Conservation (phyloP, 2,113 vertebrate species). For the Scomber colias region DNA sequence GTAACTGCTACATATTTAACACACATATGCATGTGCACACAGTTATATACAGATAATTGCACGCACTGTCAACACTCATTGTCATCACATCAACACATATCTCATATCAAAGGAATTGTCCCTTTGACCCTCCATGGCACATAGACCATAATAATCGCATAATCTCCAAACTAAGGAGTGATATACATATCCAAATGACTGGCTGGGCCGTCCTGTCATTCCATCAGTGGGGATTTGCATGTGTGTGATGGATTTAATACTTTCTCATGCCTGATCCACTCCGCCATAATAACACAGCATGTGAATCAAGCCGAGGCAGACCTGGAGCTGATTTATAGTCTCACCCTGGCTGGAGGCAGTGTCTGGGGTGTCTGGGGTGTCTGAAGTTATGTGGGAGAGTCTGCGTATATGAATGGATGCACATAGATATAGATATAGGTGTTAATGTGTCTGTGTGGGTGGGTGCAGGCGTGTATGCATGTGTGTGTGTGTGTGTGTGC, state of each 20-base stretch:
- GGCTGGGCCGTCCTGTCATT: constrained; percentile 81
- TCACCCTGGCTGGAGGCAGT: constrained; percentile 71
- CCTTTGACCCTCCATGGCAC: constrained; percentile 70
- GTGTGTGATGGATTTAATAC: constrained; percentile 94
- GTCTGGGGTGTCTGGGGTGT: constrained; percentile 63
- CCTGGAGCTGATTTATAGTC: constrained; percentile 91
- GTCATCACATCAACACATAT: constrained; percentile 67
- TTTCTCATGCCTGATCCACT: constrained; percentile 90
- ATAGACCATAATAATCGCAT: constrained; percentile 76
- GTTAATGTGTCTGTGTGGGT: constrained; percentile 62
- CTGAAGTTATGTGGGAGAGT: constrained; percentile 64
- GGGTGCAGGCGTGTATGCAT: constrained; percentile 29
- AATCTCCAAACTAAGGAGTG: constrained; percentile 82
- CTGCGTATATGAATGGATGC: constrained; percentile 62
- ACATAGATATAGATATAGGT: constrained; percentile 69
- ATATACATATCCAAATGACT: constrained; percentile 93
- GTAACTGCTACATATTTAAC: constrained; percentile 44
- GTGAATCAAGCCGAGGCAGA: constrained; percentile 74
- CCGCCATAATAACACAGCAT: constrained; percentile 81
- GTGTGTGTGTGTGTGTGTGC: constrained; percentile 17
- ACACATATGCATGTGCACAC: constrained; percentile 39
- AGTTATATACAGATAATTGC: constrained; percentile 62
- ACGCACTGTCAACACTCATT: constrained; percentile 70
- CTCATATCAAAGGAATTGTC: constrained; percentile 77
- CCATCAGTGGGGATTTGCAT: constrained; percentile 89